These are phyloP conservation scores for Sebastes kiyomatsui DNA, from an alignment of 2,797 vertebrate species.

Conservation along the genomic window DNA sequence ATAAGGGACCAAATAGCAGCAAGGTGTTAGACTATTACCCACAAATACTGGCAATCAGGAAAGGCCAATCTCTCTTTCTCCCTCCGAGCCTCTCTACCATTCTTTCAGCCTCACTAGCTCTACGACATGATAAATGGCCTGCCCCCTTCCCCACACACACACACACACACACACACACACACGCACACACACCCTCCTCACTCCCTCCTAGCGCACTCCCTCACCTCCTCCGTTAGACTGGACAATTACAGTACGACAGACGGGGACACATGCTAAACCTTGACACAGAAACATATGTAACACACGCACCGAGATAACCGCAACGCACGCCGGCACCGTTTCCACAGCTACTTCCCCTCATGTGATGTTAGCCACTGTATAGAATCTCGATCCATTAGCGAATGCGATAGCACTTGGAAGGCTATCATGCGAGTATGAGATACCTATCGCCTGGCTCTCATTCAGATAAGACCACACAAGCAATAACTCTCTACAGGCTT, in stretches of 20 bases:
- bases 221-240: slow-evolving; percentile 13
- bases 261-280: slow-evolving; percentile 4
- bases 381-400: slow-evolving; percentile 55
- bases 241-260: slow-evolving; percentile 37
- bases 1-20: slow-evolving; percentile 49
- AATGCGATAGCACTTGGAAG: slow-evolving; percentile 50
- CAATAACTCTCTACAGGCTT: slow-evolving; percentile 70
- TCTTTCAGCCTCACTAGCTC: slow-evolving; percentile 68
- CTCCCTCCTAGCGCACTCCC: neutral
- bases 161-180: neutral
- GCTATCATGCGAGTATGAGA: slow-evolving; percentile 59
- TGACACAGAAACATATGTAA: slow-evolving; percentile 21
- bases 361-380: slow-evolving; percentile 16
- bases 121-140: slow-evolving; percentile 73
- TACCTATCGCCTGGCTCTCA: slow-evolving; percentile 56
- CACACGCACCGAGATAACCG: neutral
- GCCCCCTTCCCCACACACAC: neutral
- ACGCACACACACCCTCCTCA: neutral
- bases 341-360: slow-evolving; percentile 1
- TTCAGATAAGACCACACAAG: slow-evolving; percentile 58
- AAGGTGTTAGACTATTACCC: slow-evolving; percentile 72
- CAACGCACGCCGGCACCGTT: neutral
- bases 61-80: slow-evolving; percentile 69
- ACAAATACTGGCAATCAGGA: slow-evolving; percentile 71
- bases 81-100: slow-evolving; percentile 47